These are phyloP conservation scores for Tridacna crocea DNA, from an alignment of 2,888 invertebrate genomes.

Conservation along the genomic window DNA sequence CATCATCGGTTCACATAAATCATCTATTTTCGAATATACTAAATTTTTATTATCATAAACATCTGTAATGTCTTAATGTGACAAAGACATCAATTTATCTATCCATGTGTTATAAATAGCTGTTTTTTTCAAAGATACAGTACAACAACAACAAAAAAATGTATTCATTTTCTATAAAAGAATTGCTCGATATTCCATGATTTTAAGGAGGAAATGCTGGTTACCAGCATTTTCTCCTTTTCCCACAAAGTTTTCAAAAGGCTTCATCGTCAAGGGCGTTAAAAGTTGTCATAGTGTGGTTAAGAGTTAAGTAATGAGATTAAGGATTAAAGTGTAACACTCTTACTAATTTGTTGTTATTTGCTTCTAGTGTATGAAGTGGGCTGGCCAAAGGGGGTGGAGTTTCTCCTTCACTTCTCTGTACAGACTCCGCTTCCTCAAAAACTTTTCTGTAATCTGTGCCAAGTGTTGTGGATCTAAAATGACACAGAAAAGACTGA, in stretches of 20 bases:
- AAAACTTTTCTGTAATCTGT: conserved; percentile 65
- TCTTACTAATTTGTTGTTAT: conserved; percentile 19
- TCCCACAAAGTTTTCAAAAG: background rate
- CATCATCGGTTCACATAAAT: too few species aligned
- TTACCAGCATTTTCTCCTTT: background rate
- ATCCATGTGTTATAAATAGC: too few species aligned
- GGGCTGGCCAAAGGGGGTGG: conserved; percentile 77
- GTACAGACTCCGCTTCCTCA: conserved; percentile 64
- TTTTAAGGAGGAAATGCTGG: background rate
- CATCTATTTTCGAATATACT: too few species aligned
- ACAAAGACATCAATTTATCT: too few species aligned
- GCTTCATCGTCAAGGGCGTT: background rate
- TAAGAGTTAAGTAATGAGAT: background rate
- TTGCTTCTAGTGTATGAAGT: conserved; percentile 55
- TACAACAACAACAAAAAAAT: too few species aligned
- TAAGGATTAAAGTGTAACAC: background rate
- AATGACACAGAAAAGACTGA: background rate
- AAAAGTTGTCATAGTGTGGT: background rate
- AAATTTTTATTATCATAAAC: too few species aligned
- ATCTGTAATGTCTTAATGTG: too few species aligned
- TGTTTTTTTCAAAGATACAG: too few species aligned
- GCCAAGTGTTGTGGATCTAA: conserved; percentile 11
- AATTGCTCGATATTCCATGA: too few species aligned
- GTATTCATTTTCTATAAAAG: too few species aligned
- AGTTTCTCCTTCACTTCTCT: conserved; percentile 74